Percentiles rank a stretch among this genome's conserved stretches.
These are phyloP conservation scores for Gobius niger DNA, from an alignment of 2,113 vertebrate genomes.

Conservation along the genomic window DNA sequence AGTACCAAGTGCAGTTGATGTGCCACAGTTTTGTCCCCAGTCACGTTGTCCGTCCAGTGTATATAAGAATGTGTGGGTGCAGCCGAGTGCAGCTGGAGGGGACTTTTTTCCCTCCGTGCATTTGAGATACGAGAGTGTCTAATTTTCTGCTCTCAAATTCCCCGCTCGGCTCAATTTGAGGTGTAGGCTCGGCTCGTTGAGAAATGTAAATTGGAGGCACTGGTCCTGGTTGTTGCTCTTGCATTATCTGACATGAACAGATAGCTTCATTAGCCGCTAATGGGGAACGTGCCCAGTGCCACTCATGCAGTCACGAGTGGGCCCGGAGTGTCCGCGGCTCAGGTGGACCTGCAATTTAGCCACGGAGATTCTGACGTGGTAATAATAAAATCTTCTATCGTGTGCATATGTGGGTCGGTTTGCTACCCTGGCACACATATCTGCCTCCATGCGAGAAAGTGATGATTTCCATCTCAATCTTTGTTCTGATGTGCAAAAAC, in stretches of 20 bases:
- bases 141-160: constrained; percentile 82
- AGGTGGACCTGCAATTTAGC: constrained; percentile 61
- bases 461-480: constrained; percentile 31
- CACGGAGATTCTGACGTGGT: constrained; percentile 32
- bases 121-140: constrained; percentile 70
- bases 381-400: constrained; percentile 21
- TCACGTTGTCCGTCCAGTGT: constrained; percentile 12
- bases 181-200: constrained; percentile 76
- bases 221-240: constrained; percentile 74
- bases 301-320: constrained; percentile 57
- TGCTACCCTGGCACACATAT: constrained; percentile 27
- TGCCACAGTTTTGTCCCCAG: background rate
- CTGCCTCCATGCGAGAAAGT: constrained; percentile 18
- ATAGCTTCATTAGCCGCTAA: constrained; percentile 80
- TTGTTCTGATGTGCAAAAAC: constrained; percentile 33
- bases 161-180: constrained; percentile 79
- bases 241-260: constrained; percentile 81
- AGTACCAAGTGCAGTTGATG: background rate
- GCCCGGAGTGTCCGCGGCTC: constrained; percentile 32
- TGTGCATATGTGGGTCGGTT: background rate
- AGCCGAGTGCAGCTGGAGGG: constrained; percentile 71
- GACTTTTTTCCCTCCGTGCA: constrained; percentile 30
- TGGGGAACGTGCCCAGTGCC: constrained; percentile 69
- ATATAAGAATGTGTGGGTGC: constrained; percentile 38
- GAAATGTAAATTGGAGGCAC: constrained; percentile 82